These are phyloP conservation scores for Sinodicranocentrus sp. DNA, from an alignment of 2,888 invertebrate species.

Conservation along the genomic window DNA sequence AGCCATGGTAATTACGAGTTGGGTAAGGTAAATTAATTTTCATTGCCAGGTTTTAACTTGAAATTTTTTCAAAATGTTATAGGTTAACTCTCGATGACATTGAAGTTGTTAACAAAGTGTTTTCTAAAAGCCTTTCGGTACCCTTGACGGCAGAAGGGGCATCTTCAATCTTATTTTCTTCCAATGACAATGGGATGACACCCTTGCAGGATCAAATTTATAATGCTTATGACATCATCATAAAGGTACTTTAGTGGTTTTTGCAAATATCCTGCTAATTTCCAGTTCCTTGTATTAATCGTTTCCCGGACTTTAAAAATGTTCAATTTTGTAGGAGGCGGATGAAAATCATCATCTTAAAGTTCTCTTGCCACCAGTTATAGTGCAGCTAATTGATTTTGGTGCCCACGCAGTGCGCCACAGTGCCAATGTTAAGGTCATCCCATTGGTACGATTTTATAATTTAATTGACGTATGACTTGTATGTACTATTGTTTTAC, in stretches of 20 bases:
- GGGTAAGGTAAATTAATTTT: too few relatives aligned
- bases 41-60: neutral
- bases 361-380: conserved; percentile 71
- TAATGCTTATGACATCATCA: conserved; percentile 73
- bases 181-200: conserved; percentile 88
- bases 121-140: conserved; percentile 88
- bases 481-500: neutral
- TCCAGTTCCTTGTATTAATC: too few relatives aligned
- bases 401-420: conserved; percentile 74
- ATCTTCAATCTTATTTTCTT: conserved; percentile 88
- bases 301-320: neutral
- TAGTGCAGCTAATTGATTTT: conserved; percentile 74
- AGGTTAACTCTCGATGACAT: conserved; percentile 86
- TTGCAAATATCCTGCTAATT: too few relatives aligned
- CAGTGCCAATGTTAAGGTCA: conserved; percentile 71
- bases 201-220: conserved; percentile 85
- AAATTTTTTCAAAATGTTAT: conserved; percentile 24
- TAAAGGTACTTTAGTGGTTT: conserved; percentile 70
- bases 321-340: conserved; percentile 61
- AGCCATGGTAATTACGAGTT: too few relatives aligned
- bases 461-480: neutral
- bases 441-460: conserved; percentile 67
- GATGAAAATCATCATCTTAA: conserved; percentile 62
- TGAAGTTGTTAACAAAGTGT: conserved; percentile 86
- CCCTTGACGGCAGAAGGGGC: conserved; percentile 90